Conservation (phyloP, 2,113 vertebrate genomes). For the Trogon surrucura region DNA sequence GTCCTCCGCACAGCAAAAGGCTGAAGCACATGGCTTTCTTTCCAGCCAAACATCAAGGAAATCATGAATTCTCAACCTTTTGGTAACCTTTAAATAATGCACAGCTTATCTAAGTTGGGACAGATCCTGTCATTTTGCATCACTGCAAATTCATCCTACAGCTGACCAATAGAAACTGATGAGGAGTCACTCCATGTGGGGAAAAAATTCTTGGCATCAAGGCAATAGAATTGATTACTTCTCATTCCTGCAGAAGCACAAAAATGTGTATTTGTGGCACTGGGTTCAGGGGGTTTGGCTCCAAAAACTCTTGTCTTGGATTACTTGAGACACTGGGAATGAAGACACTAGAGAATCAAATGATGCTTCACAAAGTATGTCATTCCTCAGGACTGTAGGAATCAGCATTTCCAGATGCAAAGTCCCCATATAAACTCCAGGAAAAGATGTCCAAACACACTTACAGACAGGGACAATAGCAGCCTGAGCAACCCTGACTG, state of each 20-base stretch:
- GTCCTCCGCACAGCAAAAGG: not conserved
- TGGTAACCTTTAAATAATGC: not conserved
- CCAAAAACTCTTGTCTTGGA: not conserved
- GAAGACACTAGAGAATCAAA: not conserved
- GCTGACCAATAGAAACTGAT: not conserved
- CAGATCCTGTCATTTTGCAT: not conserved
- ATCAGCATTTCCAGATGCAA: not conserved
- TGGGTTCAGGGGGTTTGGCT: not conserved
- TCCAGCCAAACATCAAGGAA: not conserved
- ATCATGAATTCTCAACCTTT: not conserved
- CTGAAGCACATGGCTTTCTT: not conserved
- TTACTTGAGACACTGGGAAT: not conserved
- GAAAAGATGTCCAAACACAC: not conserved
- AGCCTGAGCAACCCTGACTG: not conserved
- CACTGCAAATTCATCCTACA: not conserved
- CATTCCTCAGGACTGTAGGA: not conserved
- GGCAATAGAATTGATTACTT: not conserved
- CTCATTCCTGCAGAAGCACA: not conserved
- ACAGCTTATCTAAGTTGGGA: not conserved
- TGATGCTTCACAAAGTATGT: accelerated
- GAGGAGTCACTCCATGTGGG: not conserved
- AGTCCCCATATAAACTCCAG: not conserved
- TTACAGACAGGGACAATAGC: not conserved
- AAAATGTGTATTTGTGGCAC: not conserved
- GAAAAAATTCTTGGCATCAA: not conserved